Evolutionary conservation across 2,797 vertebrate species (phyloP), one percentile per base, ranked within the genome.

Genomic region (Coranthus polyacanthus): DNA sequence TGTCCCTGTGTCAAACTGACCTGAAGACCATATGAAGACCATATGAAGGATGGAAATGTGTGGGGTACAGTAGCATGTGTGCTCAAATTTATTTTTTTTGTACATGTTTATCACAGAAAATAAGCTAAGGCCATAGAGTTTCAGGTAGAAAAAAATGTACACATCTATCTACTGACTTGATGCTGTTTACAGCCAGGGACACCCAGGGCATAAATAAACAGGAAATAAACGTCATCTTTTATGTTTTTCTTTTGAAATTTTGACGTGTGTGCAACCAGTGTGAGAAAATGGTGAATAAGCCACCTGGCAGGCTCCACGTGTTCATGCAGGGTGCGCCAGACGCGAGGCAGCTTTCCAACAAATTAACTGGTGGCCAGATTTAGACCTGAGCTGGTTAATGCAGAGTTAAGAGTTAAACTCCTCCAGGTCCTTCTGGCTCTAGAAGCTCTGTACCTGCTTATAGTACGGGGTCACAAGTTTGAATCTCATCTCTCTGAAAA

Each of bases 381-480:
- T 91, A 91, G 87, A 84, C 75, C 74, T 93, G 91, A 92, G 91
- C 92, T 88, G 65, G 75, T 87, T 93, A 91, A 90, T 85, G 73
- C 91, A 17, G 46, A 42, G 26, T 57, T 57, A 57, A 43, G 81
- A 86, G 78, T 89, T 91, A 66, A 91, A 88, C 75, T 87, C 81
- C 63, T 84, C 64, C 73, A 70, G 72, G 73, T 82, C 68, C 78
- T 83, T 80, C 63, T 87, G 69, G 74, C 64, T 73, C 49, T n/a
- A 12, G 22, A 52, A 75, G 61, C 61, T 62, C 46, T 12, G 29
- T 57, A 22, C 44, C 57, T 52, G 57, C 71, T 77, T 68, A 54
- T 41, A 22, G n/a, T 68, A 52, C 59, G 53, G 57, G 45, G 36
- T 65, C 60, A 67, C 20, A 41, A 37, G 45, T 13, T n/a, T n/a